Evolutionary conservation across 2,113 vertebrate species (phyloP), one percentile per base, ranked within the genome.

Genomic region (Burhinus bistriatus): DNA sequence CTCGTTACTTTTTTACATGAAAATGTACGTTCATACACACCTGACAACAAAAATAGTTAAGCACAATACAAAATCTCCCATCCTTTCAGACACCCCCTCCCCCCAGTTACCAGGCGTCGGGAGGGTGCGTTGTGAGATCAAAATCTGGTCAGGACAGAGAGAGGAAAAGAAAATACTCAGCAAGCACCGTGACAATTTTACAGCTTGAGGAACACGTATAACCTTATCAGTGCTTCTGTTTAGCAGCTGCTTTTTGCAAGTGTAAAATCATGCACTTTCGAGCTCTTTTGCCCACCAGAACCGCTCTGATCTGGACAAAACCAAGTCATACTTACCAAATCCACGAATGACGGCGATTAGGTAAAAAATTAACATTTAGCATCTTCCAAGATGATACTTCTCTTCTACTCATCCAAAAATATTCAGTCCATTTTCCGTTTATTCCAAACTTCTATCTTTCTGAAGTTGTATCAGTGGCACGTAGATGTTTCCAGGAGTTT

Each of bases 331-430:
- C 98, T 97, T 95, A 98, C 98, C 98, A 98, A 96, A 98, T 98
- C 98, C 98, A 98, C 0, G 98, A 98, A 54, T 98, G 98, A 80
- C 98, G 97, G 73, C 97, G 96, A 17, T 97, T 96, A 66, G 97
- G 97, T 38, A 96, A 77, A 44, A 97, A 88, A 65, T 97, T 97
- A 49, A 98, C 47, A 44, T 94, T 97, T 92, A 98, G 92, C 98
- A 98, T 98, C 86, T 79, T 94, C 83, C 73, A 42, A 9, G 82
- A 15, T 40, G 93, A 22, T 21, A 14, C 54, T 78, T 51, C 23
- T 57, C 83, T 59, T 76, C 76, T 29, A 6, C 81, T 40, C 5
- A 4, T 70, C 90, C 26, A 2, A 54, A 75, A 73, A 40, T 4
- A 82, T 47, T 95, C 87, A 92, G 89, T 21, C 27, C 78, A 5